These are phyloP conservation scores for Moxostoma hubbsi DNA, from an alignment of 2,797 vertebrate genomes.

Conservation along the genomic window DNA sequence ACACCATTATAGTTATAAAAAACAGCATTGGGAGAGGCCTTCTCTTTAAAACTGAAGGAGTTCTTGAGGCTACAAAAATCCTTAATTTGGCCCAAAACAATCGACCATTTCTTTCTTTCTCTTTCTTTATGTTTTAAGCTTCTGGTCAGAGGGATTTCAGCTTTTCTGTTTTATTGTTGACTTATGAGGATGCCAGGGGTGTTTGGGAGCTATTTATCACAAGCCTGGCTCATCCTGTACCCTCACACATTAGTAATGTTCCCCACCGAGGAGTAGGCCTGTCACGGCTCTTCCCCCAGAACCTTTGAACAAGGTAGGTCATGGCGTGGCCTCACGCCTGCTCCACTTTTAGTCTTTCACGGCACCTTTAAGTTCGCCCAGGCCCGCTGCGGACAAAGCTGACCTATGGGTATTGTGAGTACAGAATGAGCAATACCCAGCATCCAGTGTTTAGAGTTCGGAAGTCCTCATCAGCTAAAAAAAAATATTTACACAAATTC, in stretches of 20 bases:
- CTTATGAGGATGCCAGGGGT: slow-evolving; percentile 84
- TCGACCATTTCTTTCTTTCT: slow-evolving; percentile 34
- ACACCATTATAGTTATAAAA: slow-evolving; percentile 67
- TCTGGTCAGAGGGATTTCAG: slow-evolving; percentile 67
- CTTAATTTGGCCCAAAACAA: slow-evolving; percentile 61
- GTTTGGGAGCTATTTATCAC: slow-evolving; percentile 82
- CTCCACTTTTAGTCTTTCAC: slow-evolving; percentile 85
- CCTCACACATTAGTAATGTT: slow-evolving; percentile 84
- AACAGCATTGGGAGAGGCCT: slow-evolving; percentile 62
- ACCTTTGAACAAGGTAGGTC: slow-evolving; percentile 76
- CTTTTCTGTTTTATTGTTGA: slow-evolving; percentile 81
- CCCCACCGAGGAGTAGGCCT: slow-evolving; percentile 78
- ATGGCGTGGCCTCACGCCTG: slow-evolving; percentile 76
- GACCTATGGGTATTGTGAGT: background rate
- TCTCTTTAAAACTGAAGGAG: slow-evolving; percentile 78
- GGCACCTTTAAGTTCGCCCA: slow-evolving; percentile 81
- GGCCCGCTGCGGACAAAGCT: slow-evolving; percentile 61
- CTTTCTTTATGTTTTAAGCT: slow-evolving; percentile 63
- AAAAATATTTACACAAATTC: background rate
- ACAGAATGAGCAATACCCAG: background rate
- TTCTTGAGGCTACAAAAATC: slow-evolving; percentile 76
- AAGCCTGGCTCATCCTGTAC: slow-evolving; percentile 74
- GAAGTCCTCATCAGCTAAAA: too few species aligned
- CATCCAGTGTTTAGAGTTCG: background rate
- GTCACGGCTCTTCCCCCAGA: slow-evolving; percentile 80